Percentiles rank a stretch among this genome's conserved stretches.
phyloP scores from a whole-genome alignment of 2,888 invertebrate genomes.

The Hermodice carunculata region DNA sequence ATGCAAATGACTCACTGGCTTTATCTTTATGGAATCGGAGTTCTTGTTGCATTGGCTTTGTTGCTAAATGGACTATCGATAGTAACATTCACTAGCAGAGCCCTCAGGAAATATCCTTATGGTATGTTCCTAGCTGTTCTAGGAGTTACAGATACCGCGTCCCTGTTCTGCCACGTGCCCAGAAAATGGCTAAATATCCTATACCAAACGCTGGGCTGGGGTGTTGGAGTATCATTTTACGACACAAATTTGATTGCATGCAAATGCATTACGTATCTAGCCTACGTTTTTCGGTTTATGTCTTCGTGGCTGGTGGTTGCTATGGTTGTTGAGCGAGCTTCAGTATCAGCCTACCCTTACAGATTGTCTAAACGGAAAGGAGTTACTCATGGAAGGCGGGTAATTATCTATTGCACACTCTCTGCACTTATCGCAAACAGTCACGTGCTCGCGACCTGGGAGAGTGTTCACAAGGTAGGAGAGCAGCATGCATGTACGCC shows the following conservation, averaged over 20 bases:
- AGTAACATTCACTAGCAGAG: not conserved
- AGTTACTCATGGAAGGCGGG: not conserved
- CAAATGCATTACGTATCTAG: slow-evolving; percentile 11
- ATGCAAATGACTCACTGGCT: not conserved
- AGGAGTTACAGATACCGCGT: slow-evolving; percentile 1
- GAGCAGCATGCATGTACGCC: slow-evolving; percentile 2
- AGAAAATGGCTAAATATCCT: slow-evolving; percentile 9
- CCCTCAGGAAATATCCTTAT: slow-evolving; percentile 4
- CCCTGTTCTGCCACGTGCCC: slow-evolving; percentile 7
- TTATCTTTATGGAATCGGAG: slow-evolving; percentile 12
- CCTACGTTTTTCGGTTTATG: slow-evolving; percentile 15
- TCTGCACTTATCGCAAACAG: slow-evolving; percentile 11
- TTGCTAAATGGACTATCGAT: slow-evolving; percentile 6
- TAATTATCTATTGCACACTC: slow-evolving; percentile 3
- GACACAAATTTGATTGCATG: slow-evolving; percentile 18
- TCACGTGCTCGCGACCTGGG: slow-evolving; percentile 12
- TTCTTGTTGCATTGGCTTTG: slow-evolving; percentile 6
- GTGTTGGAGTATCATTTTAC: slow-evolving; percentile 8
- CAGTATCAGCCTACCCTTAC: slow-evolving; percentile 13
- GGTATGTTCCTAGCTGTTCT: not conserved
- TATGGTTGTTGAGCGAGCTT: not conserved
- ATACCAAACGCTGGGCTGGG: slow-evolving; percentile 3
- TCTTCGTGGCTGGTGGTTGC: slow-evolving; percentile 19
- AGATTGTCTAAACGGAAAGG: slow-evolving; percentile 1
- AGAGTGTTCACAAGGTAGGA: not conserved